Conservation (phyloP, 2,113 vertebrate genomes). For the Semnornis frantzii region DNA sequence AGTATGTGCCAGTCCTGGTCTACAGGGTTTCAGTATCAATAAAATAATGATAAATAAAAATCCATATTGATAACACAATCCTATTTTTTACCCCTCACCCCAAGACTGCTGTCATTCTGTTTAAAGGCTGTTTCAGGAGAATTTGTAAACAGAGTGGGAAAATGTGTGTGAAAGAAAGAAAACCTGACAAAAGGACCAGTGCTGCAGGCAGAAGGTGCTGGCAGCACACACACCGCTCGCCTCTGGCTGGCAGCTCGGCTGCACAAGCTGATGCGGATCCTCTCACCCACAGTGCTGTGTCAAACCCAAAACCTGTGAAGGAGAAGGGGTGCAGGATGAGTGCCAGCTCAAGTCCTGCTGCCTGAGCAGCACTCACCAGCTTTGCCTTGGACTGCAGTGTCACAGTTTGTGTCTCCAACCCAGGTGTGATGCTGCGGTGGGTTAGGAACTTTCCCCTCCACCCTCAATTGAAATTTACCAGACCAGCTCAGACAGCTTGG, state of each 20-base stretch:
- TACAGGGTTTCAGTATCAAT: neutral
- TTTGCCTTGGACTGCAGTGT: neutral
- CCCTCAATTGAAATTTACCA: no score
- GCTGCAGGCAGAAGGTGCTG: neutral
- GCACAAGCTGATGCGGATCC: neutral
- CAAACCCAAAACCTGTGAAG: neutral
- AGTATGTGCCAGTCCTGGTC: neutral
- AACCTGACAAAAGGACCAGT: neutral
- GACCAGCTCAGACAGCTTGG: no score
- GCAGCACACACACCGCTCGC: neutral
- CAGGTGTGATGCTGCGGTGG: no score
- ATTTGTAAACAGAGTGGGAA: neutral
- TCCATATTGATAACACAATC: neutral
- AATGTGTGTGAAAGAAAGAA: neutral
- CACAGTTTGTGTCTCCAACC: neutral
- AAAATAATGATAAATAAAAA: neutral
- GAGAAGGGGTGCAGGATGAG: neutral
- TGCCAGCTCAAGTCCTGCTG: neutral
- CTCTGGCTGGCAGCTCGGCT: rapidly evolving
- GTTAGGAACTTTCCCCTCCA: no score
- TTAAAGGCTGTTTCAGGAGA: slow-evolving; percentile 11
- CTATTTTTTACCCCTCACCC: neutral
- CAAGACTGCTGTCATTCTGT: neutral
- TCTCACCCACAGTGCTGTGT: neutral
- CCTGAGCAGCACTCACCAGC: neutral